These are phyloP conservation scores for Premnoplex brunnescens DNA, from an alignment of 2,797 vertebrate genomes.

Conservation along the genomic window DNA sequence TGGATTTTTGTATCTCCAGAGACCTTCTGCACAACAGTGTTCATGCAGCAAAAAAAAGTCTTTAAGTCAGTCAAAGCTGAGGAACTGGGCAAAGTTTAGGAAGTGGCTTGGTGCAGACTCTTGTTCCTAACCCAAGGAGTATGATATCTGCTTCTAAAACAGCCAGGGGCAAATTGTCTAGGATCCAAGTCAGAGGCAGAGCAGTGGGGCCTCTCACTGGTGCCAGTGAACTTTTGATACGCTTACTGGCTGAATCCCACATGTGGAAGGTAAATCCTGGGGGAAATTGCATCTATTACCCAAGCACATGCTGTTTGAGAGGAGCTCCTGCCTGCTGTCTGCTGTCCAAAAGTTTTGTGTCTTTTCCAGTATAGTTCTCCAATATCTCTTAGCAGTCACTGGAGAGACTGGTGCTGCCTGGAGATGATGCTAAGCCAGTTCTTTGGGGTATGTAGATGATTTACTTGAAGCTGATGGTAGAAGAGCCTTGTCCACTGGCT, in stretches of 20 bases:
- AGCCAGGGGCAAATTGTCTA: neutral
- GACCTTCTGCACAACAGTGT: neutral
- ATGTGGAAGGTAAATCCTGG: conserved; percentile 30
- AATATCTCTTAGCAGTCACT: neutral
- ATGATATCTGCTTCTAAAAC: conserved; percentile 19
- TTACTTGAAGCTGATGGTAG: neutral
- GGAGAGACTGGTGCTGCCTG: neutral
- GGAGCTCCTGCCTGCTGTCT: neutral
- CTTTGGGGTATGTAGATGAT: neutral
- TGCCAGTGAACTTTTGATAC: conserved; percentile 27
- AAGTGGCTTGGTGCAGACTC: neutral
- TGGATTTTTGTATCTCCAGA: neutral
- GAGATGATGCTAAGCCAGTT: neutral
- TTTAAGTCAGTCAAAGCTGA: neutral
- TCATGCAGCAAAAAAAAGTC: neutral
- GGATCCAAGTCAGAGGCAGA: neutral
- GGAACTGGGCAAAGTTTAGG: neutral
- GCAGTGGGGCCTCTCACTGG: neutral
- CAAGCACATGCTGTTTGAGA: neutral
- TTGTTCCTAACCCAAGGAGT: neutral
- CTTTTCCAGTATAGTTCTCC: neutral
- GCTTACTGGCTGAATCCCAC: conserved; percentile 8
- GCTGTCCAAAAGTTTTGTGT: neutral
- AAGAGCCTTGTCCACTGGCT: neutral
- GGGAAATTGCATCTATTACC: conserved; percentile 10